Evolutionary conservation across 2,888 invertebrate species (phyloP).

Genomic region (Cancer borealis): DNA sequence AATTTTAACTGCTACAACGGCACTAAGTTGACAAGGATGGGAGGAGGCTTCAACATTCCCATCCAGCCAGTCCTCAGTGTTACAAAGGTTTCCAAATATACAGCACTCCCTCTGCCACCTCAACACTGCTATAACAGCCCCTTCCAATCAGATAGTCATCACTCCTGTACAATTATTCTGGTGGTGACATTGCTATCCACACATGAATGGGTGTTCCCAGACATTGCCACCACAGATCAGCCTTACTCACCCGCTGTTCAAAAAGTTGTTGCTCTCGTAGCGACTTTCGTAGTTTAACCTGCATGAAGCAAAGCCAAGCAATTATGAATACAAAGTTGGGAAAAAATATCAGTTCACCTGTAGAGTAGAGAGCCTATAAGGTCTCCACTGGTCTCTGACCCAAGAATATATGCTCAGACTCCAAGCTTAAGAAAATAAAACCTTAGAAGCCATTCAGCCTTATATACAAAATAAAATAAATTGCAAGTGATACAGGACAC

Average conservation of each 20-base stretch:
- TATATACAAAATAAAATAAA: too few species aligned
- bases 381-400: neutral
- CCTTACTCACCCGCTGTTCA: neutral
- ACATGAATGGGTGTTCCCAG: neutral
- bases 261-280: neutral
- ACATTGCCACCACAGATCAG: neutral
- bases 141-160: neutral
- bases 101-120: neutral
- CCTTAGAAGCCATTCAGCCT: too few species aligned
- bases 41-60: too few species aligned
- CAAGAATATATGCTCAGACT: neutral
- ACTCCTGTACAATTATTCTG: neutral
- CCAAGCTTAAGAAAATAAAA: neutral
- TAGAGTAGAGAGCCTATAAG: neutral
- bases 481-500: too few species aligned
- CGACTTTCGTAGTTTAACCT: neutral
- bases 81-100: too few species aligned
- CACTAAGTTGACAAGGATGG: too few species aligned
- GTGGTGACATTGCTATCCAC: neutral
- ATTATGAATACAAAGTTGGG: neutral
- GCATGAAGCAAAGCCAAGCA: neutral
- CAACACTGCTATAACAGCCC: neutral
- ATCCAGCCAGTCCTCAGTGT: too few species aligned
- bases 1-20: too few species aligned
- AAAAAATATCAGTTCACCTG: neutral